These are phyloP conservation scores for Lasioglossum baleicum DNA, from an alignment of 1,140 invertebrate genomes.

Conservation along the genomic window DNA sequence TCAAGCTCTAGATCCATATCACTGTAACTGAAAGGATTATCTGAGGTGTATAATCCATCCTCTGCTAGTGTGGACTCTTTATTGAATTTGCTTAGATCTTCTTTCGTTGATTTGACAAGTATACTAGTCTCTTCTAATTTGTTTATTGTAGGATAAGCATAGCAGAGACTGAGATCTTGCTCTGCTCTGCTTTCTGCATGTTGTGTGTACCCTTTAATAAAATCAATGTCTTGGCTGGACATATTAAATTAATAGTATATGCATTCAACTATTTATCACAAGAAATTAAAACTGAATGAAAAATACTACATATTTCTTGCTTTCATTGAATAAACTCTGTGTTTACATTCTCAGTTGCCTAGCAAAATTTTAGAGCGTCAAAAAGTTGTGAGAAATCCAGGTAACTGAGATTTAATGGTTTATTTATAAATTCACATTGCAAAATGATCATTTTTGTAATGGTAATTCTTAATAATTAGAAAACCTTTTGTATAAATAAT, in stretches of 20 bases:
- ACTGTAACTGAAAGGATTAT: conserved; percentile 65
- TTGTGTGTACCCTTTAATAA: conserved; percentile 43
- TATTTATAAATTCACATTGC: too few species aligned
- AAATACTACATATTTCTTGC: neutral
- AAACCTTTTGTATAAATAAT: too few species aligned
- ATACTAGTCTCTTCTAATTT: conserved; percentile 54
- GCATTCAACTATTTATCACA: neutral
- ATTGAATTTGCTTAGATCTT: conserved; percentile 31
- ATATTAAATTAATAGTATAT: conserved; percentile 32
- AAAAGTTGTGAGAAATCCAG: too few species aligned
- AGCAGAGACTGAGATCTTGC: conserved; percentile 58
- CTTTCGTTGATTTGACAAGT: conserved; percentile 37
- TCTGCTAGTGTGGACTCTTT: conserved; percentile 50
- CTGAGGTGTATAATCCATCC: conserved; percentile 70
- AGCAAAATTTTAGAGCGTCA: conserved; percentile 2
- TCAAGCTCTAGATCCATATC: conserved; percentile 65
- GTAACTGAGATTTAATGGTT: too few species aligned
- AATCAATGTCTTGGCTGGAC: conserved; percentile 49
- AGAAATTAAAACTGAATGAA: neutral
- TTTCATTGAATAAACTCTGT: neutral
- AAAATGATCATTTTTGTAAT: too few species aligned
- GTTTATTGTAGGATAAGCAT: conserved; percentile 58
- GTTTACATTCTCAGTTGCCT: conserved; percentile 25
- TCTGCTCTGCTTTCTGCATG: conserved; percentile 29
- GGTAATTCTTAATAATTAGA: too few species aligned